phyloP scores from a whole-genome alignment of 2,797 vertebrate species.

The Tiaroga cobitis region DNA sequence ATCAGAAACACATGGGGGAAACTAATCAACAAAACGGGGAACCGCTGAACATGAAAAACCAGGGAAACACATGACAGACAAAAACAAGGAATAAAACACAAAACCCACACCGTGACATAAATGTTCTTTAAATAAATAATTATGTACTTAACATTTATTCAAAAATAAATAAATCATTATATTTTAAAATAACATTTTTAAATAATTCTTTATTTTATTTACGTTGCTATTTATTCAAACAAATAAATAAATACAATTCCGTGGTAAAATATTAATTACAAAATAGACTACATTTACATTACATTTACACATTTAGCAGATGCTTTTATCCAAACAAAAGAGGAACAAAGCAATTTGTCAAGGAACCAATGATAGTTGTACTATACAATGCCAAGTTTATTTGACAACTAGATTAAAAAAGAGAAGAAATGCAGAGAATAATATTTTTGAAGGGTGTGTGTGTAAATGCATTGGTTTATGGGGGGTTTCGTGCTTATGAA shows the following conservation, averaged over 20 bases:
- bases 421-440: background rate
- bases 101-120: no score
- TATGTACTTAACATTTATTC: background rate
- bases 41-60: no score
- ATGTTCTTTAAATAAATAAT: background rate
- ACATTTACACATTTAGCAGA: background rate
- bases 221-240: background rate
- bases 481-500: background rate
- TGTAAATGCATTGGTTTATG: background rate
- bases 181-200: background rate
- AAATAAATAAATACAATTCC: background rate
- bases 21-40: no score
- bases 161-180: background rate
- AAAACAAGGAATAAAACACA: no score
- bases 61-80: no score
- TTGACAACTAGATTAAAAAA: background rate
- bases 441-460: fast-evolving
- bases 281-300: background rate
- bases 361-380: background rate
- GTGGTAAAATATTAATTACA: background rate
- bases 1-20: no score
- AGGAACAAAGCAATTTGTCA: background rate
- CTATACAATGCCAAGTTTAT: background rate
- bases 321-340: background rate
- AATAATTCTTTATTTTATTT: background rate